Base-by-base conservation (phyloP, 1,140 invertebrate species). In the Glossosoma conforme region DNA sequence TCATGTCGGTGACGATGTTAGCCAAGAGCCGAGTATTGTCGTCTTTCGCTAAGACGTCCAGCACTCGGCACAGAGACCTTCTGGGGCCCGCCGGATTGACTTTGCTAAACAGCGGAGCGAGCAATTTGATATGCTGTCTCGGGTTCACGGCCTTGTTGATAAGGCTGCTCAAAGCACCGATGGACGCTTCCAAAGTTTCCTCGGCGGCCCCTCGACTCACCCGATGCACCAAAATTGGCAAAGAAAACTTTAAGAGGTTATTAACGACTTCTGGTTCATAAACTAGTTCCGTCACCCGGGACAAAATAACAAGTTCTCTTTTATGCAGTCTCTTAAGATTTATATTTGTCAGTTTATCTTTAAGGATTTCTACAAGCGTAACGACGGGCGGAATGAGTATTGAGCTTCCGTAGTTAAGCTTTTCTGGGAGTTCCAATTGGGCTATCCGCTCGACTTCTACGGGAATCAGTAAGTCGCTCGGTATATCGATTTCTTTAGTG, bases 231-330 rank as follows among this genome's bases (percentile, higher is more conserved):
- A 91, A 70, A 43, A 91, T 81, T 1, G 90, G 89, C 32, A 94
- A 60, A 2, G 91, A 63, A 0, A 94, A 65, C 41, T 76, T 72
- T 2, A 92, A 64, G 9, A 93, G 66, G 5, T 75, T 77, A 44
- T 85, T 78, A 56, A 86, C 86, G 22, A 80, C 78, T 30, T 80
- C 71, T 1, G 78, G 62, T 44, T 86, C 80, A 3, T 75, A 73
- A 0, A 86, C 83, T 32, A 89, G 74, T 63, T 86, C 81, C 1
- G 87, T 89, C 6, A 90, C 76, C 49, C 86, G 77, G 0, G 87
- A 87, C 1, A 96, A 69, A 52, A 96, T 89, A 6, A 82, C 76
- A 1, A 94, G 66, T 60, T 94, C 89, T 19, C 79, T 78, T 61
- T 77, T 79, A 46, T 79, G 83, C 0, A 86, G 63, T 43, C 62